Base-by-base conservation (phyloP, 2,797 vertebrate species). In the Sardinella longiceps region DNA sequence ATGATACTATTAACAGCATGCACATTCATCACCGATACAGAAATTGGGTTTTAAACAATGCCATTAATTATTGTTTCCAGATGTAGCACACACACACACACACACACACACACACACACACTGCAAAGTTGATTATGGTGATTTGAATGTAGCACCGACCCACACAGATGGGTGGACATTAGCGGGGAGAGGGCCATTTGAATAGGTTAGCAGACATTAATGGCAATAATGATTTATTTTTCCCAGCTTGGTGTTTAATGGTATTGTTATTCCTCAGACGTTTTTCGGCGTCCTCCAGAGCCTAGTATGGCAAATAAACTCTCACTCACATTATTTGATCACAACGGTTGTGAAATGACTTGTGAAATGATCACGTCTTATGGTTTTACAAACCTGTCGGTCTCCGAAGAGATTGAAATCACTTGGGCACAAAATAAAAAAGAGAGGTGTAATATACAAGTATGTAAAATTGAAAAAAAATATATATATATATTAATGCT, bases 31-130 rank as follows among this genome's bases (percentile, higher is more conserved):
- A 97, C 96, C 94, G 93, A 94, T 96, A 95, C 96, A 96, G 96
- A 95, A 96, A 97, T 95, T 95, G 95, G 96, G 96, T 97, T 96
- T 96, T 97, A 97, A 98, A 97, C 95, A 97, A 96, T 94, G 94
- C 94, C 96, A 97, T 98, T 97, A 97, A 98, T 98, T 97, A 97
- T 97, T 95, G 95, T 96, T 96, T 96, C 97, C 97, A 97, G 97
- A 98, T 97, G 96, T 96, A 96, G 95, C 94, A 96, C 93, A 70
- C 63, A 30, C 28, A 70, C 63, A 30, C 63, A 37, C 66, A 37
- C 66, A 74, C 66, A 74, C 66, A 74, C 66, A 74, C 30, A 74
- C 33, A 37, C 66, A 74, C 15, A 39, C 66, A 33, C 94, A 95
- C 95, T 94, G 95, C 93, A 95, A 97, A 96, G 97, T 97, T 97